These are phyloP conservation scores for Cyanoliseus patagonus DNA, from an alignment of 2,113 vertebrate genomes.

Conservation along the genomic window DNA sequence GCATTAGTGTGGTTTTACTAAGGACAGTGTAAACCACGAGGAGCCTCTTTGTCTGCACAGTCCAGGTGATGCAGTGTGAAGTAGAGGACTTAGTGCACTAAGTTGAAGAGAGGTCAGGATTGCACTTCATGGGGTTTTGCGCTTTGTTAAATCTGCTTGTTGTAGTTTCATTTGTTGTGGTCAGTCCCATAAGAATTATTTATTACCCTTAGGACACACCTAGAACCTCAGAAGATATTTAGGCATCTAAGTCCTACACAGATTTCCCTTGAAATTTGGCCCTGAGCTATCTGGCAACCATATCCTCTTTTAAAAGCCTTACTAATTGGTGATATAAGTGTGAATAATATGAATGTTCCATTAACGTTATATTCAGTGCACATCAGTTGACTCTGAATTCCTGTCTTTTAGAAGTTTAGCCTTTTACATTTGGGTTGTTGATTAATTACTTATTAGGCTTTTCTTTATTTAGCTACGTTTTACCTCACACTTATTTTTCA, in stretches of 20 bases:
- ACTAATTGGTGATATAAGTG: constrained; percentile 54
- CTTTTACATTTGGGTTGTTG: not conserved
- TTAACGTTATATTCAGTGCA: constrained; percentile 51
- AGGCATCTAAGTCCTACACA: not conserved
- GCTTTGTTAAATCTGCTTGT: constrained; percentile 22
- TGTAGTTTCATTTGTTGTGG: not conserved
- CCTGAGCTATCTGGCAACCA: constrained; percentile 28
- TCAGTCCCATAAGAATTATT: constrained; percentile 23
- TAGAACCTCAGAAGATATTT: not conserved
- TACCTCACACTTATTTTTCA: constrained; percentile 13
- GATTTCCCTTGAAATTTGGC: constrained; percentile 21
- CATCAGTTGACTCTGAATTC: constrained; percentile 30
- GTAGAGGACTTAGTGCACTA: not conserved
- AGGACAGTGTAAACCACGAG: constrained; percentile 16
- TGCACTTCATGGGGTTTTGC: not conserved
- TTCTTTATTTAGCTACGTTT: constrained; percentile 34
- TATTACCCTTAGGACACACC: not conserved
- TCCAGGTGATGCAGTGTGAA: not conserved
- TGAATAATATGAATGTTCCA: constrained; percentile 41
- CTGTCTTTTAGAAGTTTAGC: constrained; percentile 15
- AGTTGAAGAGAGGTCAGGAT: constrained; percentile 28
- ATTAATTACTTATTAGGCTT: constrained; percentile 23
- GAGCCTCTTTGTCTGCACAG: constrained; percentile 22
- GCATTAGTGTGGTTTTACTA: not conserved
- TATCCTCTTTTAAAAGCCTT: constrained; percentile 40